Conservation (phyloP, 2,888 invertebrate genomes). For the Zygaena filipendulae region DNA sequence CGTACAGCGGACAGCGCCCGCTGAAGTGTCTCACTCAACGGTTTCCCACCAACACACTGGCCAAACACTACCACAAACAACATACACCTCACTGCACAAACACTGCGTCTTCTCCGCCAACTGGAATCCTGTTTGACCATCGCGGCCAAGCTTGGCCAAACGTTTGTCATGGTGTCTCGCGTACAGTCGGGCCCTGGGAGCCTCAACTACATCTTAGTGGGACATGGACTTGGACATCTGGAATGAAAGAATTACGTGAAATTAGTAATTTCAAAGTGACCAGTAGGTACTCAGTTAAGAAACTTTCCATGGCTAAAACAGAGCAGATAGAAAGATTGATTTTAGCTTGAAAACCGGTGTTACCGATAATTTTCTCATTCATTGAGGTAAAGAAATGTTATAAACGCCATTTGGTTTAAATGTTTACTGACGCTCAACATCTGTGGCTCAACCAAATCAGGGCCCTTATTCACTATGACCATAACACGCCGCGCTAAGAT, state of each 20-base stretch:
- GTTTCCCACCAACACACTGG: constrained; percentile 40
- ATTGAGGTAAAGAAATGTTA: too few relatives aligned
- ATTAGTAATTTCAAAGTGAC: constrained; percentile 6
- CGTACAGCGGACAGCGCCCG: constrained; percentile 60
- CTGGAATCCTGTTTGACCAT: constrained; percentile 41
- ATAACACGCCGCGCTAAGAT: too few relatives aligned
- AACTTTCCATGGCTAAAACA: too few relatives aligned
- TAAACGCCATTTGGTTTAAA: too few relatives aligned
- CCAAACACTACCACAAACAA: constrained; percentile 36
- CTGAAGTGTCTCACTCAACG: constrained; percentile 65
- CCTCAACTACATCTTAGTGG: constrained; percentile 24
- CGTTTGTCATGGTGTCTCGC: constrained; percentile 13
- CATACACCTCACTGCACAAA: constrained; percentile 32
- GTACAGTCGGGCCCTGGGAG: constrained; percentile 1
- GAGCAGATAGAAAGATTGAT: too few relatives aligned
- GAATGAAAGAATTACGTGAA: constrained; percentile 17
- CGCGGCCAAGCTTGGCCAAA: constrained; percentile 23
- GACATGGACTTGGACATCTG: constrained; percentile 27
- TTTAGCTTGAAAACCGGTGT: too few relatives aligned
- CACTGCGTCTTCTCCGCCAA: constrained; percentile 35
- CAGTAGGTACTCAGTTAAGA: too few relatives aligned
- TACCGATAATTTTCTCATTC: too few relatives aligned
- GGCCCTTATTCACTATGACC: too few relatives aligned
- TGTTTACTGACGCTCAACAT: too few relatives aligned
- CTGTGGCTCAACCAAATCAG: too few relatives aligned